A percentile compares a stretch with the other conserved stretches of the same genome.
These are phyloP conservation scores for Zele albiditarsus DNA, from an alignment of 2,888 invertebrate species.

Conservation along the genomic window DNA sequence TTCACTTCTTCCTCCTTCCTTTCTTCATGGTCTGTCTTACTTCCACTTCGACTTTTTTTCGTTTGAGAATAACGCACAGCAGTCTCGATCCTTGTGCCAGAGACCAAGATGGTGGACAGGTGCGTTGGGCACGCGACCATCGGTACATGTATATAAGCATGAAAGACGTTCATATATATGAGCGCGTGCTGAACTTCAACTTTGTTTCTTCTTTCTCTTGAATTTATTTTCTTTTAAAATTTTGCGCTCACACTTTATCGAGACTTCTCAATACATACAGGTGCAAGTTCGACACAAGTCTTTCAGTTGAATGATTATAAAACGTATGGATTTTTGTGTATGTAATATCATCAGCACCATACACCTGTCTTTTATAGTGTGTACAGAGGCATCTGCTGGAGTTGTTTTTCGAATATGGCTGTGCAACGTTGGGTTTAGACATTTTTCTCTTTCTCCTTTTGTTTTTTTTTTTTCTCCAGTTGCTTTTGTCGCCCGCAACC, in stretches of 20 bases:
- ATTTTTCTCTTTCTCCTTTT: not conserved
- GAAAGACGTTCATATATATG: slow-evolving; percentile 28
- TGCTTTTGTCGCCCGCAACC: not conserved
- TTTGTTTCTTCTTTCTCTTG: slow-evolving; percentile 11
- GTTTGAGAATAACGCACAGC: slow-evolving; percentile 37
- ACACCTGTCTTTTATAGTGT: slow-evolving; percentile 21
- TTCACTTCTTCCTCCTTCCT: slow-evolving; percentile 47
- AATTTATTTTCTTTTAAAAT: slow-evolving; percentile 18
- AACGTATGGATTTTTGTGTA: not conserved
- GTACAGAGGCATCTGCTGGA: slow-evolving; percentile 13
- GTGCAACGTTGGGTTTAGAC: not conserved
- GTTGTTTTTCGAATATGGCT: not conserved
- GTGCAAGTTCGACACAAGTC: not conserved
- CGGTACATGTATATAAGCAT: not conserved
- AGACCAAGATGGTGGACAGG: slow-evolving; percentile 65
- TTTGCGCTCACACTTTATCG: slow-evolving; percentile 3
- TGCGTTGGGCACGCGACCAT: slow-evolving; percentile 63
- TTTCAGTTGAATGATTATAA: not conserved
- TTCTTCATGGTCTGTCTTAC: slow-evolving; percentile 39
- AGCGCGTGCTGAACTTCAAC: slow-evolving; percentile 14
- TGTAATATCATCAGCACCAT: not conserved
- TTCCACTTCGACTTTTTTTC: slow-evolving; percentile 28
- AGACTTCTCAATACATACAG: not conserved
- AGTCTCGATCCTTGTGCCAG: slow-evolving; percentile 32
- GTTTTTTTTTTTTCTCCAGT: not conserved